phyloP scores from a whole-genome alignment of 2,888 invertebrate species.

The Fragum whitleyi region DNA sequence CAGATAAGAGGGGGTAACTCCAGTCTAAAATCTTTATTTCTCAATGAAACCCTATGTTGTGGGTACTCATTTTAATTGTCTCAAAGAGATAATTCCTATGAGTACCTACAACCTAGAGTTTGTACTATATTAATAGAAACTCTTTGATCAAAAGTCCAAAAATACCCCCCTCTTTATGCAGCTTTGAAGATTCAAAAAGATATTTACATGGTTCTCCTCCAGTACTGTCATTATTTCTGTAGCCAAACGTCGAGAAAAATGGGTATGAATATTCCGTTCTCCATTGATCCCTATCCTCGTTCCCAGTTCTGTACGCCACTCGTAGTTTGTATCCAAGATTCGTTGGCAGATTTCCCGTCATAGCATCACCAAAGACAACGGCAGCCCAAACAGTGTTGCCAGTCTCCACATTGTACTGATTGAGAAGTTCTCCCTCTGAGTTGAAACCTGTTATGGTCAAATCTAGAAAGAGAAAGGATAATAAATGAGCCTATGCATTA shows the following conservation, averaged over 20 bases:
- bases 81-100: too few species aligned
- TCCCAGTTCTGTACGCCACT: conserved; percentile 43
- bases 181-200: too few species aligned
- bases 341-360: conserved; percentile 37
- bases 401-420: conserved; percentile 32
- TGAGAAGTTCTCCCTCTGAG: conserved; percentile 38
- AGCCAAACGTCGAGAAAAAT: conserved; percentile 62
- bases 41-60: too few species aligned
- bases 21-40: too few species aligned
- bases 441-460: conserved; percentile 39
- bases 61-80: too few species aligned
- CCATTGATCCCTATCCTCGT: conserved; percentile 52
- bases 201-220: conserved; percentile 64
- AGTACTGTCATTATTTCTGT: conserved; percentile 51
- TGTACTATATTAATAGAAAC: too few species aligned
- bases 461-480: not conserved
- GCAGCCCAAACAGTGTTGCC: conserved; percentile 55
- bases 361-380: conserved; percentile 62
- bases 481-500: too few species aligned
- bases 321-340: conserved; percentile 61
- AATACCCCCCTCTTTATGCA: too few species aligned
- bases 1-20: too few species aligned
- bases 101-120: too few species aligned
- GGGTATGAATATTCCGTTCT: conserved; percentile 61
- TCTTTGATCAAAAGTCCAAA: too few species aligned